phyloP scores from a whole-genome alignment of 2,113 vertebrate species.

The Syngnathus scovelli region DNA sequence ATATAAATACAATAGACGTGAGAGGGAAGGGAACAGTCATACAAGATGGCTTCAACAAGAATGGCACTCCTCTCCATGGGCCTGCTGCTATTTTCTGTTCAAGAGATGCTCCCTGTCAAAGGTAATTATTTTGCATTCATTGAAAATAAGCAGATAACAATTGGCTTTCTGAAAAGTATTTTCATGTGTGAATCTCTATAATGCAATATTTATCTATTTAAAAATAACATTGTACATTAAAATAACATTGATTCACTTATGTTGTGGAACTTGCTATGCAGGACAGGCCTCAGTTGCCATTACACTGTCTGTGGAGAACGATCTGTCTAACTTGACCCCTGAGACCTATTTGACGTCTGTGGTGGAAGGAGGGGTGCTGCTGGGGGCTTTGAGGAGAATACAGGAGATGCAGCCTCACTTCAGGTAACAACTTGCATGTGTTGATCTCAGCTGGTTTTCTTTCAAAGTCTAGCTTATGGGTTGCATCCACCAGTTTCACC shows the following conservation, averaged over 20 bases:
- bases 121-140: constrained; percentile 19
- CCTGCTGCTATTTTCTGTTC: constrained; percentile 39
- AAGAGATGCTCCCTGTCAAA: constrained; percentile 14
- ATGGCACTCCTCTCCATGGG: constrained; percentile 41
- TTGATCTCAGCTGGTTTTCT: neutral
- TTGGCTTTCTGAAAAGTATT: too few species aligned
- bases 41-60: constrained; percentile 7
- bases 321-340: constrained; percentile 30
- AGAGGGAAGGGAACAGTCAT: neutral
- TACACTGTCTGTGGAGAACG: constrained; percentile 50
- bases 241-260: neutral
- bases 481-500: constrained; percentile 45
- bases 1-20: constrained; percentile 36
- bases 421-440: constrained; percentile 36
- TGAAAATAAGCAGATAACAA: too few species aligned
- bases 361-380: constrained; percentile 52
- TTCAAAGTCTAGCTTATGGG: neutral
- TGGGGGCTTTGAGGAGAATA: constrained; percentile 57
- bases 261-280: constrained; percentile 6
- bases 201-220: too few species aligned
- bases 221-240: too few species aligned
- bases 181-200: too few species aligned
- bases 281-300: constrained; percentile 29
- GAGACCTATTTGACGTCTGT: constrained; percentile 37
- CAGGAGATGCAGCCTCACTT: constrained; percentile 49